phyloP scores from a whole-genome alignment of 2,888 invertebrate species.

The Congeria kusceri region DNA sequence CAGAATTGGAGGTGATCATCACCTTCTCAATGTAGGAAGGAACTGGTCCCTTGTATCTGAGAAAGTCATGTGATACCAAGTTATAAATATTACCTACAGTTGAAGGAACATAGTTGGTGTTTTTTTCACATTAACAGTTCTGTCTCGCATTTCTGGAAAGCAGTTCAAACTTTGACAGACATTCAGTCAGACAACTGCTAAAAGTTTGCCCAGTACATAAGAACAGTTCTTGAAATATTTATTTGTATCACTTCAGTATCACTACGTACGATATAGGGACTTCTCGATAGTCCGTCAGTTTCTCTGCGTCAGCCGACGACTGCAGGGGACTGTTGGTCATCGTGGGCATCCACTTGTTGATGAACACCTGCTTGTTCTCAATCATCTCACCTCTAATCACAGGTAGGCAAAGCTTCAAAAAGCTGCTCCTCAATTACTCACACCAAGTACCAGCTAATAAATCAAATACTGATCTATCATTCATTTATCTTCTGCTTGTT shows the following conservation, averaged over 20 bases:
- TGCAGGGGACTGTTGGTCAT: constrained; percentile 85
- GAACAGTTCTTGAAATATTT: too few relatives aligned
- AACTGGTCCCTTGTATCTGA: constrained; percentile 82
- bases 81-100: too few relatives aligned
- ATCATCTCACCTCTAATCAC: constrained; percentile 77
- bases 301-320: constrained; percentile 68
- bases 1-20: constrained; percentile 96
- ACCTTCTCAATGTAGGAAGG: constrained; percentile 95
- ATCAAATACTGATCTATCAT: too few relatives aligned
- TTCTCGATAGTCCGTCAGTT: constrained; percentile 86
- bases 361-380: constrained; percentile 93
- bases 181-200: too few relatives aligned
- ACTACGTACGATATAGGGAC: constrained; percentile 90
- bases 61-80: too few relatives aligned
- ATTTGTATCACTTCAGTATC: too few relatives aligned
- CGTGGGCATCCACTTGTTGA: constrained; percentile 97
- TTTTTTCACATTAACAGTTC: neutral
- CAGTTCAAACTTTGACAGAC: neutral
- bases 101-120: too few relatives aligned
- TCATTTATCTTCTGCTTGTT: too few relatives aligned
- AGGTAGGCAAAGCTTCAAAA: too few relatives aligned
- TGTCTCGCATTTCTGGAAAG: neutral
- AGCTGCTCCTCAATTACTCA: too few relatives aligned
- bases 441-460: too few relatives aligned
- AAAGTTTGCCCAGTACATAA: too few relatives aligned